phyloP scores from a whole-genome alignment of 2,797 vertebrate species.

The Enteromius argenteus region DNA sequence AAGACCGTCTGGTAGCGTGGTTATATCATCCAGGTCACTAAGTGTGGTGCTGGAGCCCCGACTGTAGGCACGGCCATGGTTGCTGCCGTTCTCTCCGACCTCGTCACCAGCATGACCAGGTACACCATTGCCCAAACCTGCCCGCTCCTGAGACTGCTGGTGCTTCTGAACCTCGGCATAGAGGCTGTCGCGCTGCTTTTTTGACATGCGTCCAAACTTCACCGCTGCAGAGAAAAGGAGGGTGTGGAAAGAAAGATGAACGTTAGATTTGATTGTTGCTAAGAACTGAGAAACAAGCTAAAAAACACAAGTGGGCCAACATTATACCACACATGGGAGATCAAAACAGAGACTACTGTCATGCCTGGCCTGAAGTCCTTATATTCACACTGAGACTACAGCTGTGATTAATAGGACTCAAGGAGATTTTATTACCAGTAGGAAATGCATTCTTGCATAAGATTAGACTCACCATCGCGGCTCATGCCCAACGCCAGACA shows the following conservation, averaged over 20 bases:
- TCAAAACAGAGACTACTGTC: slow-evolving; percentile 5
- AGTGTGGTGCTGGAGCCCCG: slow-evolving; percentile 83
- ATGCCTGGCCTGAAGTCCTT: not conserved
- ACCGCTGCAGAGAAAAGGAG: slow-evolving; percentile 77
- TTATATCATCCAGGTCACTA: slow-evolving; percentile 87
- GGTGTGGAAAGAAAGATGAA: not conserved
- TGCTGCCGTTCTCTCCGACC: slow-evolving; percentile 57
- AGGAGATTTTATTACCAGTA: not conserved
- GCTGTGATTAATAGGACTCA: slow-evolving; percentile 1
- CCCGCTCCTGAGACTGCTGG: slow-evolving; percentile 86
- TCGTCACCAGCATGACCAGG: slow-evolving; percentile 61
- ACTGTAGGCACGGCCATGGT: slow-evolving; percentile 79
- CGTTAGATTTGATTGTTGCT: not conserved
- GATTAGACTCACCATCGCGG: slow-evolving; percentile 85
- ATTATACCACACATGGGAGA: not conserved
- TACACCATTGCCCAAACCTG: not conserved
- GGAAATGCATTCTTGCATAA: not conserved
- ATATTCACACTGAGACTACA: not conserved
- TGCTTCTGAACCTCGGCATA: slow-evolving; percentile 94
- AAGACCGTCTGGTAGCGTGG: slow-evolving; percentile 83
- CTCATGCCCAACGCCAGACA: slow-evolving; percentile 93
- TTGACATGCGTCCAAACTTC: slow-evolving; percentile 94
- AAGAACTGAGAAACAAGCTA: not conserved
- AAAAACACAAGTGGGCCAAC: not conserved
- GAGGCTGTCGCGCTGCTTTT: slow-evolving; percentile 92